Conservation (phyloP, 2,113 vertebrate species). For the Reinhardtius hippoglossoides region DNA sequence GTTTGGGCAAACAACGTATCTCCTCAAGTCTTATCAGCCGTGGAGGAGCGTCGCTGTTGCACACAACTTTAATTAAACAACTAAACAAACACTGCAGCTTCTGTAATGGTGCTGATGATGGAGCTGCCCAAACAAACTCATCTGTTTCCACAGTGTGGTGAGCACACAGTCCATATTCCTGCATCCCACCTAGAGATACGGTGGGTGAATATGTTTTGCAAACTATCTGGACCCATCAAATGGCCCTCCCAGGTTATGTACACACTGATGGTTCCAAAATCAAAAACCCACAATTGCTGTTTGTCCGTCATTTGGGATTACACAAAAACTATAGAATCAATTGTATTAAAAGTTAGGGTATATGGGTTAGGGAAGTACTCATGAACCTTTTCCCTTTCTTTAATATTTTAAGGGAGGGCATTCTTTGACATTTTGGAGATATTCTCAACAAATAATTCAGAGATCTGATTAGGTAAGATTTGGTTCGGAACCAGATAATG, state of each 20-base stretch:
- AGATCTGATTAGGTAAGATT: too few species aligned
- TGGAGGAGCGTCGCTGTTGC: background rate
- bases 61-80: slow-evolving; percentile 50
- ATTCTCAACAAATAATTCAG: too few species aligned
- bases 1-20: slow-evolving; percentile 22
- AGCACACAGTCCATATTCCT: background rate
- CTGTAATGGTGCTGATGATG: slow-evolving; percentile 45
- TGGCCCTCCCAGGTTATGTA: background rate
- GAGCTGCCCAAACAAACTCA: slow-evolving; percentile 19
- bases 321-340: too few species aligned
- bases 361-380: too few species aligned
- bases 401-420: too few species aligned
- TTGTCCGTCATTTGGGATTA: too few species aligned
- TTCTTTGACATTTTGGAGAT: too few species aligned
- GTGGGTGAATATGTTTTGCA: background rate
- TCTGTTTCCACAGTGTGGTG: slow-evolving; percentile 7
- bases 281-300: too few species aligned
- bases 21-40: slow-evolving; percentile 24
- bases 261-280: background rate
- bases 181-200: background rate
- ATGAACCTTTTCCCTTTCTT: too few species aligned
- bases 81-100: slow-evolving; percentile 34
- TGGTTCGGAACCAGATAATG: too few species aligned
- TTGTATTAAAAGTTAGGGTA: too few species aligned
- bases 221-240: background rate